These are phyloP conservation scores for Melierax canorus DNA, from an alignment of 2,113 vertebrate genomes.

Conservation along the genomic window DNA sequence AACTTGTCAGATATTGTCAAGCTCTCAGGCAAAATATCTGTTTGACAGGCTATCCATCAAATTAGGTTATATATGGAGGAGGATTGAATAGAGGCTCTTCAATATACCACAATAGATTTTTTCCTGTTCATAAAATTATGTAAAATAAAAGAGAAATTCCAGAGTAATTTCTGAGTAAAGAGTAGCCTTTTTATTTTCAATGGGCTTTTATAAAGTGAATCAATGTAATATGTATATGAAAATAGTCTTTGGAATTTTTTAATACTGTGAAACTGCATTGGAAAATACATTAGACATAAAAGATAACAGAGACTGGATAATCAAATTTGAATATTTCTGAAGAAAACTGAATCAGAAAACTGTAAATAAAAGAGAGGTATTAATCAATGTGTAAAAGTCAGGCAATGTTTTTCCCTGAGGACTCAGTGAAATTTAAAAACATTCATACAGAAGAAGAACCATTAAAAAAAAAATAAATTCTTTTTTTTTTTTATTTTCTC, in stretches of 20 bases:
- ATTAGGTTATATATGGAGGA: neutral
- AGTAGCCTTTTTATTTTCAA: neutral
- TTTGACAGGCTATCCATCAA: neutral
- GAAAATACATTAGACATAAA: neutral
- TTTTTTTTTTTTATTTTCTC: neutral
- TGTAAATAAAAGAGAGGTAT: neutral
- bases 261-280: neutral
- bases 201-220: neutral
- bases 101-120: neutral
- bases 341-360: neutral
- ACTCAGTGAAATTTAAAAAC: neutral
- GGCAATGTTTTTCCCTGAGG: neutral
- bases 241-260: neutral
- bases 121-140: neutral
- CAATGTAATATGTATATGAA: neutral
- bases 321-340: neutral
- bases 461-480: neutral
- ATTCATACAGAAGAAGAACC: neutral
- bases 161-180: neutral
- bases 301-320: neutral
- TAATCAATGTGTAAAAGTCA: neutral
- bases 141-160: neutral
- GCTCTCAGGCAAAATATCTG: neutral
- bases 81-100: neutral
- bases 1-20: neutral